Base-by-base conservation (phyloP, 2,888 invertebrate genomes). In the Iselma pallidipennis region DNA sequence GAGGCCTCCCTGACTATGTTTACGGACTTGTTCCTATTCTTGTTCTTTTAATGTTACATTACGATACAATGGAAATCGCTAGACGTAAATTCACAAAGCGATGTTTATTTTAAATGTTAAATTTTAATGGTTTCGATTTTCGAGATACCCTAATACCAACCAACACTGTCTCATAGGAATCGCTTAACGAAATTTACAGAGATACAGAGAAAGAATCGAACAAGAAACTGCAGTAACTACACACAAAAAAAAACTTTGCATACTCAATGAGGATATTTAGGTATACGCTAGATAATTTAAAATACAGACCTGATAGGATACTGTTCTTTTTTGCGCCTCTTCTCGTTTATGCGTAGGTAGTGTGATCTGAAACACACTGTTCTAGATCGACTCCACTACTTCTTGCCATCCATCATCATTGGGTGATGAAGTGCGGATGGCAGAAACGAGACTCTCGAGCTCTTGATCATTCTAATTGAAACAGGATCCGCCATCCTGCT, bases 381-480 rank as follows among this genome's bases (percentile, higher is more conserved):
- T 50, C 5, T 29, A 5, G 50, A 50, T 31, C n/a, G 26, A 52
- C 42, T 52, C 16, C 49, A 37, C 54, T 52, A 57, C 28, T 63
- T 63, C 56, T 59, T 45, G 31, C 42, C 75, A 79, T 79, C 77
- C 74, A 79, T 79, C 78, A 79, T 79, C 73, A 75, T 76, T 72
- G 73, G n/a, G 71, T 75, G 75, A 76, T 75, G 75, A 77, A 76
- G 75, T 73, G 72, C 73, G 71, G 74, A 76, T 75, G 76, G 74
- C 73, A 73, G 80, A 75, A 80, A 80, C 78, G 73, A 74, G 79
- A 80, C 78, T 75, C 79, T 73, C 60, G 67, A 74, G 75, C 78
- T 80, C 79, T 81, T 80, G 77, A 81, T 80, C 81, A 80, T 78
- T 78, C 78, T 81, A 81, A 81, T 81, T 81, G 81, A 81, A 81